Evolutionary conservation across 2,888 invertebrate species (phyloP), one percentile per base, ranked within the genome.

Genomic region (Luperina nickerlii): DNA sequence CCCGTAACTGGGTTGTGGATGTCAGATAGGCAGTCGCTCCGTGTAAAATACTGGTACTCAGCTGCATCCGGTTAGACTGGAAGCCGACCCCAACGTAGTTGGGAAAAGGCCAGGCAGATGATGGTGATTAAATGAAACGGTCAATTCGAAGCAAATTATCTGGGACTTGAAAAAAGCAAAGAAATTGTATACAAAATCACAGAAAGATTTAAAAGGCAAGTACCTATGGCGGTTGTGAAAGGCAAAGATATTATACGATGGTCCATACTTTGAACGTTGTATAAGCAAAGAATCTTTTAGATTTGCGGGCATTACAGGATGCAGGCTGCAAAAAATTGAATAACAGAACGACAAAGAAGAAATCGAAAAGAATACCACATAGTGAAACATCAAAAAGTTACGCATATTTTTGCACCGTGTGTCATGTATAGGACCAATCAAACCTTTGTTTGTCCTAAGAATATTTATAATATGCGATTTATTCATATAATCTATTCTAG

Each of bases 71-170:
- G 38, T 38, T 38, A 38, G 38, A 38, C 38, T 38, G 38, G 38
- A 38, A 38, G 38, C 38, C 38, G 38, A 38, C 38, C 38, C 38
- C 5, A 38, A 38, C 38, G 5, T 38, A 5, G 38, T 38, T 38
- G 38, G 5, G 38, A 38, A 38, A 38, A 38, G 38, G 4, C 38
- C 5, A 38, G 38, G 38, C 38, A 38, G 38, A 38, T 38, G 38
- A 38, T 38, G 5, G 5, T 38, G 38, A 84, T 66, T 76, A 72
- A 72, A 63, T 6, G 0, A 24, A 79, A 77, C 70, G 48, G 79
- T 74, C 32, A 48, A 69, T 38, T n/a, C 54, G 38, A 51, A 27
- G n/a, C 32, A 60, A 13, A 54, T n/a, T 1, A 24, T 65, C 6
- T 54, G n/a, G 45, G 18, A 45, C 9, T 69, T 54, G 38, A 32